These are phyloP conservation scores for Macrocentrus cingulum DNA, from an alignment of 1,140 invertebrate species.

Conservation along the genomic window DNA sequence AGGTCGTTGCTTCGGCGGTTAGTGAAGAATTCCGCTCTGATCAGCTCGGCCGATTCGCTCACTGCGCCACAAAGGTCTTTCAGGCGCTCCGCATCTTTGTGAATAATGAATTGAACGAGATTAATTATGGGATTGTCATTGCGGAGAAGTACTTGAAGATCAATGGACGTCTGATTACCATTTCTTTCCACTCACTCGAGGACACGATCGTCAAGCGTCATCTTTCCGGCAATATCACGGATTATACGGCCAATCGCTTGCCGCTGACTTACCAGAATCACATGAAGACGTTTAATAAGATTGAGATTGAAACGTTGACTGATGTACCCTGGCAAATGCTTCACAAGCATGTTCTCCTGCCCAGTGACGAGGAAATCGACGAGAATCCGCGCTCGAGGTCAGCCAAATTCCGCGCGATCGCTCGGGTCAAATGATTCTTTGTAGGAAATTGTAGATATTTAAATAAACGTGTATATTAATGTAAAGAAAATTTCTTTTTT, in stretches of 20 bases:
- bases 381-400: constrained; percentile 83
- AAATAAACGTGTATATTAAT: constrained; percentile 21
- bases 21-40: constrained; percentile 65
- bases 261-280: constrained; percentile 69
- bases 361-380: constrained; percentile 72
- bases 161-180: constrained; percentile 75
- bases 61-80: constrained; percentile 90
- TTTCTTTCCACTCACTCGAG: constrained; percentile 93
- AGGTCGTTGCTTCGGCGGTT: constrained; percentile 73
- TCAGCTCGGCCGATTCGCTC: constrained; percentile 73
- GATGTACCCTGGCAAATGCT: constrained; percentile 74
- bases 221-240: constrained; percentile 74
- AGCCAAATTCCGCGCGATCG: constrained; percentile 82
- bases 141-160: constrained; percentile 77
- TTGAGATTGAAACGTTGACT: constrained; percentile 65
- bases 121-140: constrained; percentile 84
- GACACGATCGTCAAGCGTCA: constrained; percentile 94
- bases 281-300: constrained; percentile 58
- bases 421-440: constrained; percentile 64
- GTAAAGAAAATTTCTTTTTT: neutral
- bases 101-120: constrained; percentile 96
- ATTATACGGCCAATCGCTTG: constrained; percentile 67
- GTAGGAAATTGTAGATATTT: constrained; percentile 7
- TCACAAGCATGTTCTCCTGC: constrained; percentile 79
- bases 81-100: constrained; percentile 94